A percentile compares a stretch with the other conserved stretches of the same genome.
These are phyloP conservation scores for Plagodis dolabraria DNA, from an alignment of 2,888 invertebrate species.

Conservation along the genomic window DNA sequence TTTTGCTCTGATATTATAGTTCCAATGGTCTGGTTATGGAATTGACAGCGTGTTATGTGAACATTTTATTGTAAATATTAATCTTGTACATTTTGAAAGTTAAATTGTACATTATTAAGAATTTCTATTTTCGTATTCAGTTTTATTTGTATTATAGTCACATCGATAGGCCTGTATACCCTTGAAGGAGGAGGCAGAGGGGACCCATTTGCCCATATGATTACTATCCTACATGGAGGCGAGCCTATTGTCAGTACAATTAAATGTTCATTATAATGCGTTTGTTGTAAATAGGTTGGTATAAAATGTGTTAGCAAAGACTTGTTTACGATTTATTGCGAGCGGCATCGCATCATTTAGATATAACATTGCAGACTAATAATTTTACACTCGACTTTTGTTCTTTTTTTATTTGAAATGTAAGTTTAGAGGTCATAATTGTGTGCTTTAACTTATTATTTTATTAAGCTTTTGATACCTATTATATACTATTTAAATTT, in stretches of 20 bases:
- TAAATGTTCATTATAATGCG: slow-evolving; percentile 17
- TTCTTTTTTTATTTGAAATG: too few species aligned
- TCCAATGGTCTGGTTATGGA: slow-evolving; percentile 5
- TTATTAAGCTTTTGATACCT: too few species aligned
- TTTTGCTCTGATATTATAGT: background rate
- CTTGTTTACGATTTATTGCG: slow-evolving; percentile 18
- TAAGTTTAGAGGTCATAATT: too few species aligned
- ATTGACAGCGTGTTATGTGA: slow-evolving; percentile 5
- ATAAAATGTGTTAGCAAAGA: slow-evolving; percentile 12
- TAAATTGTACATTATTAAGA: too few species aligned
- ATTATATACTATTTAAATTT: too few species aligned
- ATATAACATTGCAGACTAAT: slow-evolving; percentile 24
- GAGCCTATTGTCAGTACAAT: background rate
- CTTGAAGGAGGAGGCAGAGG: too few species aligned
- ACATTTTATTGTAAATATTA: slow-evolving; percentile 10
- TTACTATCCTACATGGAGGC: too few species aligned
- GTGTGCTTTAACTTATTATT: too few species aligned
- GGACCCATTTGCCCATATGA: background rate
- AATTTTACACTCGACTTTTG: background rate
- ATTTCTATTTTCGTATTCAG: background rate
- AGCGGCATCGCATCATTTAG: slow-evolving; percentile 21
- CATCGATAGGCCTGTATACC: too few species aligned
- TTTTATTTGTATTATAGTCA: background rate
- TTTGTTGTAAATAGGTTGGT: background rate
- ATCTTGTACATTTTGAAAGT: background rate